Conservation (phyloP, 2,113 vertebrate species). For the Gracilinanus agilis region DNA sequence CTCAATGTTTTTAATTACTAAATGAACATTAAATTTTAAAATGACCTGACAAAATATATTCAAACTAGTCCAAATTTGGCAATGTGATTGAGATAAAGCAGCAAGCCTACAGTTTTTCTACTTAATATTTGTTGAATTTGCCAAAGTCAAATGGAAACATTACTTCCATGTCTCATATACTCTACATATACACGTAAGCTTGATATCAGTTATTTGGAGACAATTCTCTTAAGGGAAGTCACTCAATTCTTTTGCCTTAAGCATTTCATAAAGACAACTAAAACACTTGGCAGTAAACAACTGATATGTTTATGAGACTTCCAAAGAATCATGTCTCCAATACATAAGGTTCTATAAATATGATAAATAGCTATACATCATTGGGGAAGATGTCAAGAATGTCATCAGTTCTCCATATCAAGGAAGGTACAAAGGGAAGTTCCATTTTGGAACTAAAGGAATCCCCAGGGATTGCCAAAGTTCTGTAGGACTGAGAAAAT, state of each 20-base stretch:
- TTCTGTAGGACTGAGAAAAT: constrained; percentile 52
- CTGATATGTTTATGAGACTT: constrained; percentile 46
- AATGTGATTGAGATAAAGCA: constrained; percentile 53
- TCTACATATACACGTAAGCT: not conserved
- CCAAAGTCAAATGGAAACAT: not conserved
- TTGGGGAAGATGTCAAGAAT: constrained; percentile 10
- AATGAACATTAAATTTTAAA: constrained; percentile 63
- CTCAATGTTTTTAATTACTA: constrained; percentile 63
- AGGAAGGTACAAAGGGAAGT: constrained; percentile 30
- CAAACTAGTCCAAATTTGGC: constrained; percentile 58
- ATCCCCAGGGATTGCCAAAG: not conserved
- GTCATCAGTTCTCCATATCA: not conserved
- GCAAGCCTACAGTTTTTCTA: constrained; percentile 7
- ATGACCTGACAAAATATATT: constrained; percentile 52
- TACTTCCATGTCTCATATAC: not conserved
- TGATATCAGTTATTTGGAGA: not conserved
- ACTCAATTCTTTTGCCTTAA: constrained; percentile 50
- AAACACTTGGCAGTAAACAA: constrained; percentile 47
- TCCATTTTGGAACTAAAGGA: constrained; percentile 22
- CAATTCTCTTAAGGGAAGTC: constrained; percentile 52
- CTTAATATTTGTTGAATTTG: not conserved
- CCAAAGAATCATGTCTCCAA: constrained; percentile 28
- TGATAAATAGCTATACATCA: constrained; percentile 14
- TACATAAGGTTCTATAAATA: constrained; percentile 37
- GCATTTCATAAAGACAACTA: constrained; percentile 53